Evolutionary conservation across 2,113 vertebrate species (phyloP), one percentile per base, ranked within the genome.

Genomic region (Ciconia stormi): DNA sequence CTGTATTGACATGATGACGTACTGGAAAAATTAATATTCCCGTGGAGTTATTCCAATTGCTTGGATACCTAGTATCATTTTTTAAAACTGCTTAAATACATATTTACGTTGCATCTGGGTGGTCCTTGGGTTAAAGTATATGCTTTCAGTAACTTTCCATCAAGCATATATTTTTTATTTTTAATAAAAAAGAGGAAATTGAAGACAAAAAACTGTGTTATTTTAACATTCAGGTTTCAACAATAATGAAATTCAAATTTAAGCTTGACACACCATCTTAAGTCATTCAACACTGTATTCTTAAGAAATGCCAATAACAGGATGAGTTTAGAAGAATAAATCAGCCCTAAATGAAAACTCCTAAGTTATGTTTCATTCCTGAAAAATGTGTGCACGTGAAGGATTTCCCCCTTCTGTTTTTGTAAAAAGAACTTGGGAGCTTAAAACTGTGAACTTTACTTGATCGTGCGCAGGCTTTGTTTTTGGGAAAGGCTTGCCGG

Each of bases 121-220:
- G 95, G 95, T 89, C 94, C 47, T 89, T 86, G 38, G 29, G 14
- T 93, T 90, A 73, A 72, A 88, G 55, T 89, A 95, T 52, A 92
- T 81, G 87, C 70, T 94, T 95, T 93, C 82, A 87, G 34, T 88
- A 93, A 82, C 83, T 85, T 95, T 70, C 53, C 70, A 91, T 84
- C 70, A 87, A 93, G 87, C 26, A 77, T 11, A 25, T 81, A 49
- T 82, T 46, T 94, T 94, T 85, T 66, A 76, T 85, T 92, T 95
- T 95, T 93, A 96, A 96, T 95, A 94, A 88, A 93, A 95, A 93
- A 50, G 94, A 95, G 94, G 96, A 97, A 96, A 97, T 96, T 94
- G 88, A 95, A 95, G 74, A 67, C 23, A 94, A 95, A 95, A 88
- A 85, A 2, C 2, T 1, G 10, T 88, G 87, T 81, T 95, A 71